Evolutionary conservation across 2,797 vertebrate genomes (phyloP), one percentile per base, ranked within the genome.

Genomic region (Myotis planiceps): DNA sequence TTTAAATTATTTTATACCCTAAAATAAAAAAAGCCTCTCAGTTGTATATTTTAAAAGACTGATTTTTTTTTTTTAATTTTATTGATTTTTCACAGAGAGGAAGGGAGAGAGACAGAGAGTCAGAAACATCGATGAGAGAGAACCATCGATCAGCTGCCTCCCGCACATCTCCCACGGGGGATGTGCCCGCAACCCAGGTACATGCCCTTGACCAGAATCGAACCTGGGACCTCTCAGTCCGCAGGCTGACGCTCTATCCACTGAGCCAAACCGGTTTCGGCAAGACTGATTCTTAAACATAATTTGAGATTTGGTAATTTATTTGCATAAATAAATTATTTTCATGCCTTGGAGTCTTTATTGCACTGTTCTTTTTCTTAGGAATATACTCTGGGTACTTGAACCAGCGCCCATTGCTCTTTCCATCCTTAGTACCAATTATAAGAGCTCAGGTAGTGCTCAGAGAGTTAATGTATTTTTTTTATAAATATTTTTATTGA

Each of bases 381-480:
- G 37, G 23, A 76, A 68, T n/a, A 53, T 66, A 79, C 10, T 47
- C 42, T 78, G 19, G 32, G 53, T 37, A 88, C 63, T 45, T 92
- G 32, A 81, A 60, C 21, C 63, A 84, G 19, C 19, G 42, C 32
- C 53, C 72, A 65, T 7, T 75, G 29, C 51, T 80, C 65, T 45
- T 83, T 71, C 34, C 34, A 80, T 88, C 29, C n/a, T 76, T 8
- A 12, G 39, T 81, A 88, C 27, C 53, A 94, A 94, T 34, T 94
- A n/a, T 13, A 79, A 53, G 21, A 76, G 27, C 12, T 71, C 72
- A 47, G 42, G 75, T 92, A 95, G 84, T 84, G 25, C 29, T 87
- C 86, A 88, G 68, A 75, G 71, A 88, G 42, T 88, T 82, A n/a
- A 88, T 79, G 42, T 79, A 76, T 90, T 83, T 42, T 42, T 42